These are phyloP conservation scores for Ceratina australensis DNA, from an alignment of 1,140 invertebrate genomes.

Conservation along the genomic window DNA sequence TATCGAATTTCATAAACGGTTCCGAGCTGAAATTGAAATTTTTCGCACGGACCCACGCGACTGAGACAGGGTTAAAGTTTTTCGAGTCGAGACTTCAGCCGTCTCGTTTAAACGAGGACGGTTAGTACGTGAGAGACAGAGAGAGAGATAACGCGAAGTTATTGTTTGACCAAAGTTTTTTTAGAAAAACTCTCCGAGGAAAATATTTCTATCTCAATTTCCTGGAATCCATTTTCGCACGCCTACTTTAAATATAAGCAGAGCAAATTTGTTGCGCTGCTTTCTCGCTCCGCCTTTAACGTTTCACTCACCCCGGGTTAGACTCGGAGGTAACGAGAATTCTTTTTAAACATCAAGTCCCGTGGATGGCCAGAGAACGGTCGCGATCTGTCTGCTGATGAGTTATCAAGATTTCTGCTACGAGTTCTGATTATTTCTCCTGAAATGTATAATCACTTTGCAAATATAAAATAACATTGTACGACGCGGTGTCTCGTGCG, in stretches of 20 bases:
- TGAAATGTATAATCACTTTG: no score
- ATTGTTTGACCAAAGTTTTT: neutral
- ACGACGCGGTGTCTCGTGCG: no score
- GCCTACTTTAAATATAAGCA: no score
- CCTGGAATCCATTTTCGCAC: no score
- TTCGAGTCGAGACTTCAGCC: neutral
- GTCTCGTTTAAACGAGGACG: neutral
- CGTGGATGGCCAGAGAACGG: constrained; percentile 2
- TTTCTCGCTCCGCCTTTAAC: constrained; percentile 10
- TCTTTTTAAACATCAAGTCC: constrained; percentile 44
- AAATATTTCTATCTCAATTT: no score
- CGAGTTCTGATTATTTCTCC: constrained; percentile 13
- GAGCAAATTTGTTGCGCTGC: neutral
- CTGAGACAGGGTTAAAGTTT: neutral
- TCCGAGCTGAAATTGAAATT: neutral
- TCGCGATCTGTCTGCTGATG: constrained; percentile 30
- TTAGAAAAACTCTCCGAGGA: no score
- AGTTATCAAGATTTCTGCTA: constrained; percentile 67
- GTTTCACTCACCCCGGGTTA: constrained; percentile 40
- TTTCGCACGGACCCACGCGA: neutral
- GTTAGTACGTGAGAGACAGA: no score
- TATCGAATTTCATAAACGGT: neutral
- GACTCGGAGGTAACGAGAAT: constrained; percentile 30
- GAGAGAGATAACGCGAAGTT: neutral
- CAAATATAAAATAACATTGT: no score